Base-by-base conservation (phyloP, 2,888 invertebrate species). In the Plutella xylostella region DNA sequence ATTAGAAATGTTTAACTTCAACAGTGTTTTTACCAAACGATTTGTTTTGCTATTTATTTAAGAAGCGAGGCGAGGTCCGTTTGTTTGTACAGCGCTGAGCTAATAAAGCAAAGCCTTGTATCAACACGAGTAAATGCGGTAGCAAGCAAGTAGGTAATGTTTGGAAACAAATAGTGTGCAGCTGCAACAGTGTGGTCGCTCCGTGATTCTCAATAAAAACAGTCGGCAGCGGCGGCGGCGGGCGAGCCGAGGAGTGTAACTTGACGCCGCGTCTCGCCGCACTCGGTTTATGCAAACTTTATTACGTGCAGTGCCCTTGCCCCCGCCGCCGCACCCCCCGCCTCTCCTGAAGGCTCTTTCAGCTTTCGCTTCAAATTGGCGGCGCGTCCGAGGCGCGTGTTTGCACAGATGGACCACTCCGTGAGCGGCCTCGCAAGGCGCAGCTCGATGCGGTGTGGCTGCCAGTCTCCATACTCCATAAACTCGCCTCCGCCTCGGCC, bases 281-380 rank as follows among this genome's bases (percentile, higher is more conserved):
- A 65, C 61, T 63, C 58, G 69, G 72, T 75, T 72, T 75, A 68
- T 77, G 77, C 77, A 79, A 79, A 82, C 77, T 79, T 79, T 80
- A 79, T 79, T 80, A 79, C 69, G 69, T 71, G 74, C 72, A 69
- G 57, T 68, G 57, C 58, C 60, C 61, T 57, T 14, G 9, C 19
- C 42, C 52, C n/a, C n/a, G 50, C 55, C 46, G 33, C 46, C 43
- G 33, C 17, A 33, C 55, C 51, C 58, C 51, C 54, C 45, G 33
- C 52, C 53, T 52, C 54, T 60, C 52, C 53, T 53, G 53, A 60
- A 59, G 63, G 63, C 53, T 49, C 52, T 55, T 51, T 48, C 65
- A 33, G 43, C 18, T 43, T 37, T 43, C 37, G 58, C 56, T 63
- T 67, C 63, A 66, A 68, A 70, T 70, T 70, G 74, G 65, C 71